These are phyloP conservation scores for Meloidogyne exigua DNA, from an alignment of 1,140 invertebrate genomes.

Conservation along the genomic window DNA sequence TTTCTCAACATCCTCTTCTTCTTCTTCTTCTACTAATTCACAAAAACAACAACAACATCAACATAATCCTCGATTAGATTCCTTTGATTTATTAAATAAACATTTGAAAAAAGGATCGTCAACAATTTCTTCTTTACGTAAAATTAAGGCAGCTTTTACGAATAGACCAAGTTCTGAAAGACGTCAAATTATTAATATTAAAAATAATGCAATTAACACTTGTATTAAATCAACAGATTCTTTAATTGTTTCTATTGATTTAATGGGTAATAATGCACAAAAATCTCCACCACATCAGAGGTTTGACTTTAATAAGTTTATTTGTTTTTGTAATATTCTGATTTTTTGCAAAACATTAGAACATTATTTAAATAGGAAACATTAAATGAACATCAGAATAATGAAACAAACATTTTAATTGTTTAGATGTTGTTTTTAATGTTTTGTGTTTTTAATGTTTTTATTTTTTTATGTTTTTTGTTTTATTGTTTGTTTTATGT, in stretches of 20 bases:
- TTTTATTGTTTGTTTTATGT: neutral
- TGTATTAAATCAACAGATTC: neutral
- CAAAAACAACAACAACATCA: neutral
- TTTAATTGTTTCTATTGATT: neutral
- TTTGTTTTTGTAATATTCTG: neutral
- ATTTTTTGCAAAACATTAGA: no score
- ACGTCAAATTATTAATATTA: neutral
- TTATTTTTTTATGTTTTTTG: no score
- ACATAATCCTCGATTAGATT: neutral
- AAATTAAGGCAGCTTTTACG: slow-evolving; percentile 2
- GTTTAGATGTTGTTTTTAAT: no score
- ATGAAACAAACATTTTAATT: no score
- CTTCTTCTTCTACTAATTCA: slow-evolving; percentile 1
- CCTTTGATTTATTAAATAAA: neutral
- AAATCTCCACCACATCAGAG: neutral
- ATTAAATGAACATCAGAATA: no score
- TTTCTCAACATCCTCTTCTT: neutral
- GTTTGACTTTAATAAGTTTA: neutral
- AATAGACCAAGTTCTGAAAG: neutral
- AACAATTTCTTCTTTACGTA: neutral
- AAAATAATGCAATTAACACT: neutral
- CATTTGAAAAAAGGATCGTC: neutral
- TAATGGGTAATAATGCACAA: neutral
- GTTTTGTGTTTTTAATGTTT: no score
- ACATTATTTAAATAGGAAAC: no score